Evolutionary conservation across 2,797 vertebrate genomes (phyloP).

Genomic region (Spinibarbus caldwelli): DNA sequence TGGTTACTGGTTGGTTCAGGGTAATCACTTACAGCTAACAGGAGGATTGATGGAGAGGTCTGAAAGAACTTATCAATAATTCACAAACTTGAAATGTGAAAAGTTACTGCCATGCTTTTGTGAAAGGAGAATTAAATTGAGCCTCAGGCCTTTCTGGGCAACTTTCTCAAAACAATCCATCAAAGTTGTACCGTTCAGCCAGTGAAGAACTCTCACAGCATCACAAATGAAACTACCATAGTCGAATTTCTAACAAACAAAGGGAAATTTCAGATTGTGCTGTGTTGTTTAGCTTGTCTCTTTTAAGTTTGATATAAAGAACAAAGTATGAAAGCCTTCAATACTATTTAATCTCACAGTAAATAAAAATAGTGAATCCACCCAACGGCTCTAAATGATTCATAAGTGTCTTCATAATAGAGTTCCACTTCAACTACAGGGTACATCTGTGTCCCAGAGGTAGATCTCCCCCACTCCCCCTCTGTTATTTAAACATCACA

Average conservation of each 20-base stretch:
- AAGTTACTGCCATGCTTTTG: conserved; percentile 63
- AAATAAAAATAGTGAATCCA: background rate
- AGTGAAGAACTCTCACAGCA: conserved; percentile 15
- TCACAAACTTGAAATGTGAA: conserved; percentile 70
- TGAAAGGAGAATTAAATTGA: conserved; percentile 45
- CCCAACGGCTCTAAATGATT: background rate
- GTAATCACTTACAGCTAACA: conserved; percentile 66
- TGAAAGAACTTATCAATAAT: conserved; percentile 75
- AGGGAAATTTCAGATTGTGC: background rate
- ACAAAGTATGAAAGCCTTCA: background rate
- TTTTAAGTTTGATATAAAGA: background rate
- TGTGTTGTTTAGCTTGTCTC: background rate
- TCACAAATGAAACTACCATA: background rate
- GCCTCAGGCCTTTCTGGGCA: conserved; percentile 35
- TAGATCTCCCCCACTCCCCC: too few species aligned
- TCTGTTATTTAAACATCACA: background rate
- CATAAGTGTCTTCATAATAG: background rate
- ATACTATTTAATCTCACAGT: background rate
- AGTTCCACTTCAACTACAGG: background rate
- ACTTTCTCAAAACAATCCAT: conserved; percentile 50
- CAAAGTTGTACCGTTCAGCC: conserved; percentile 29
- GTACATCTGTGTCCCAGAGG: background rate
- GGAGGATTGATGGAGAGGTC: conserved; percentile 67
- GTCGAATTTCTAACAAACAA: background rate
- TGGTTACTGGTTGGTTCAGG: conserved; percentile 51